Percentiles rank a stretch among this genome's conserved stretches.
phyloP scores from a whole-genome alignment of 2,113 vertebrate species.

The Gnathochromis pfefferi region DNA sequence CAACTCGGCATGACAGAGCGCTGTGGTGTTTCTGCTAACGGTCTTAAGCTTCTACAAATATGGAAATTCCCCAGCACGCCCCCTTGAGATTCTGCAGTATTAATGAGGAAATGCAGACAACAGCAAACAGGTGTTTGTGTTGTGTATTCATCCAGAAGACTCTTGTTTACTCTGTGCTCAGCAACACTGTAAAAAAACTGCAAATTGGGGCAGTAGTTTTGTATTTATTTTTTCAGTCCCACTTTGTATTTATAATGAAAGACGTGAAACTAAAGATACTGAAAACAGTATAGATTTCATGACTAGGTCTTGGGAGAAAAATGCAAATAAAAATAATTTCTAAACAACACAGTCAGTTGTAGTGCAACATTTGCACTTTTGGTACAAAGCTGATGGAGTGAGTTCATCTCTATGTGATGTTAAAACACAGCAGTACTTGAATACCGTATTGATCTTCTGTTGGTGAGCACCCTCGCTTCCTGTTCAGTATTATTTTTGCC shows the following conservation, averaged over 20 bases:
- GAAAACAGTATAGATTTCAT: background rate
- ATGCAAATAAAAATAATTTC: background rate
- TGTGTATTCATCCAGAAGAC: background rate
- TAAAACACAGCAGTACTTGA: background rate
- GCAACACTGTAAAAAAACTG: background rate
- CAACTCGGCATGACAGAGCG: background rate
- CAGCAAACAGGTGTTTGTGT: background rate
- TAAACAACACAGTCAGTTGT: background rate
- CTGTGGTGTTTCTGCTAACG: background rate
- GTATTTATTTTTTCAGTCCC: background rate
- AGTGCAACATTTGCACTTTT: background rate
- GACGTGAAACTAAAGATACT: background rate
- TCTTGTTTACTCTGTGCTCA: background rate
- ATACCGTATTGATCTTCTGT: background rate
- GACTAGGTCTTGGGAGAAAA: accelerated
- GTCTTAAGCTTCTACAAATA: background rate
- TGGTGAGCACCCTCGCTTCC: background rate
- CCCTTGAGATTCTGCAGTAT: background rate
- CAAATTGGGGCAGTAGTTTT: background rate
- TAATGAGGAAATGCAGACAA: background rate
- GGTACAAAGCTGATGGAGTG: background rate
- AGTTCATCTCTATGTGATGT: background rate
- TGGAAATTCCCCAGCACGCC: background rate
- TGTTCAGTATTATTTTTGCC: background rate
- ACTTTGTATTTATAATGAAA: background rate